These are phyloP conservation scores for Catonia carolina DNA, from an alignment of 2,888 invertebrate genomes.

Conservation along the genomic window DNA sequence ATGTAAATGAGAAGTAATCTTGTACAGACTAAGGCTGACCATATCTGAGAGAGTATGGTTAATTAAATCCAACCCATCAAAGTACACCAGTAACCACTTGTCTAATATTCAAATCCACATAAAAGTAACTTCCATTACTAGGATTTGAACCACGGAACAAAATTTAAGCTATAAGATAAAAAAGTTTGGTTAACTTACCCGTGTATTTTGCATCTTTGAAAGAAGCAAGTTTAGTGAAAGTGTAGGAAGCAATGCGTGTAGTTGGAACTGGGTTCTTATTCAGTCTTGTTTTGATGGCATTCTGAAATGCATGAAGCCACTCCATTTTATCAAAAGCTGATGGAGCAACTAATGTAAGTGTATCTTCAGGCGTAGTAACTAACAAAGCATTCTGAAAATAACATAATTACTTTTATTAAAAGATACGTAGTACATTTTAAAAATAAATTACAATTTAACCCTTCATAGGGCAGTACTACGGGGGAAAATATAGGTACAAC, in stretches of 20 bases:
- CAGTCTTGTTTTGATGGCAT: conserved; percentile 61
- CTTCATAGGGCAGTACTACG: too few relatives aligned
- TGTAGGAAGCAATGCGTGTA: conserved; percentile 62
- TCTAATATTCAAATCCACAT: too few relatives aligned
- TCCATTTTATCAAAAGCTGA: conserved; percentile 66
- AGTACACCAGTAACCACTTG: too few relatives aligned
- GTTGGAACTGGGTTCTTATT: conserved; percentile 62
- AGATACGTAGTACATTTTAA: neutral
- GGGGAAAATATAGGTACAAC: too few relatives aligned
- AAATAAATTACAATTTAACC: neutral
- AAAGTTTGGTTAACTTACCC: too few relatives aligned
- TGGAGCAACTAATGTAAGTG: conserved; percentile 57
- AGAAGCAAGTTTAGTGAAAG: conserved; percentile 61
- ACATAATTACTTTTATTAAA: neutral
- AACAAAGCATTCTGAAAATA: conserved; percentile 51
- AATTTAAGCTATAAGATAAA: too few relatives aligned
- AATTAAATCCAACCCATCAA: too few relatives aligned
- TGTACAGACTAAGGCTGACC: too few relatives aligned
- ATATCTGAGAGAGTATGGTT: too few relatives aligned
- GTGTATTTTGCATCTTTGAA: conserved; percentile 73
- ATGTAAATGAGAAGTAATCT: too few relatives aligned
- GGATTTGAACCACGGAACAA: too few relatives aligned
- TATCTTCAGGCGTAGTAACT: conserved; percentile 73
- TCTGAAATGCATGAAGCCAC: conserved; percentile 71
- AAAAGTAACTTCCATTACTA: too few relatives aligned